Evolutionary conservation across 2,888 invertebrate species (phyloP).

Genomic region (Kuschelorhynchus macadamiae): DNA sequence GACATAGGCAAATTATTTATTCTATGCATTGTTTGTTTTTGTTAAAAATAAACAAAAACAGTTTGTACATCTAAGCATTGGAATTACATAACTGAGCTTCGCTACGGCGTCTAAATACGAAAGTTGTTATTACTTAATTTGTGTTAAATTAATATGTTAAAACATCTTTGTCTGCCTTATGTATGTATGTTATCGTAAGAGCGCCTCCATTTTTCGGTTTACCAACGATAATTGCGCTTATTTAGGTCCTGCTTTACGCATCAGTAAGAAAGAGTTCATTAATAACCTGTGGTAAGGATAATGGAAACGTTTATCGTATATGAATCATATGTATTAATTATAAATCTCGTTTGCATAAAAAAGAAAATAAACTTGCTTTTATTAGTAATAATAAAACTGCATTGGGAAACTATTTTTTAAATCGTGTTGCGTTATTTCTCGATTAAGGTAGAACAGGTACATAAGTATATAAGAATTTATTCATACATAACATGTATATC

Average conservation of each 20-base stretch:
- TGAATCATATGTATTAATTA: slow-evolving; percentile 36
- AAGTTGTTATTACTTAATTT: slow-evolving; percentile 66
- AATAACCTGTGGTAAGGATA: slow-evolving; percentile 21
- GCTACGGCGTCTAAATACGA: slow-evolving; percentile 62
- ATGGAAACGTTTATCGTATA: slow-evolving; percentile 35
- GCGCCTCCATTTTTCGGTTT: slow-evolving; percentile 44
- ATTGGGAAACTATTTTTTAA: no score
- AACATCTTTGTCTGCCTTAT: slow-evolving; percentile 46
- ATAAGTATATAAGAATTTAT: no score
- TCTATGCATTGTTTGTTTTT: no score
- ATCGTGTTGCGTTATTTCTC: no score
- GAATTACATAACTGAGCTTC: slow-evolving; percentile 60
- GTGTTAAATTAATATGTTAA: slow-evolving; percentile 64
- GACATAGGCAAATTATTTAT: no score
- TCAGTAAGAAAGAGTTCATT: slow-evolving; percentile 34
- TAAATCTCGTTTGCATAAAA: slow-evolving; percentile 34
- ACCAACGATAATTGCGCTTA: slow-evolving; percentile 39
- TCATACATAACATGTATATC: no score
- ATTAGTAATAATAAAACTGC: slow-evolving; percentile 18
- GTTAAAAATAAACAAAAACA: no score
- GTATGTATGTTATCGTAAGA: slow-evolving; percentile 42
- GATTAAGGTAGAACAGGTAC: no score
- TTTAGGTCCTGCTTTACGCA: slow-evolving; percentile 46
- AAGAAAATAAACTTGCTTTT: slow-evolving; percentile 17
- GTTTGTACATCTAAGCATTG: slow-evolving; percentile 52